phyloP scores from a whole-genome alignment of 2,797 vertebrate genomes.

The Lutjanus campechanus region DNA sequence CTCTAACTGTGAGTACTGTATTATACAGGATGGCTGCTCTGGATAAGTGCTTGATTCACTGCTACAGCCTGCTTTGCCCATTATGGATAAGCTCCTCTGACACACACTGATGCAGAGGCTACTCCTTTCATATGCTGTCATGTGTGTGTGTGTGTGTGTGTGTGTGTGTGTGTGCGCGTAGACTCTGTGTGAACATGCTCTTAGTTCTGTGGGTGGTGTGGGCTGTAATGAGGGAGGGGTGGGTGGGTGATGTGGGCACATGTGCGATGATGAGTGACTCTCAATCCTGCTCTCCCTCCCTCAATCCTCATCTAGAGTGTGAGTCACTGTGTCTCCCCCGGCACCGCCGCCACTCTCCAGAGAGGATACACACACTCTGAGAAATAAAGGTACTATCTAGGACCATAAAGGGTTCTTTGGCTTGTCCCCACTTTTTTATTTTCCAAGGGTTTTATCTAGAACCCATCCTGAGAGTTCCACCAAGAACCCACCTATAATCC shows the following conservation, averaged over 20 bases:
- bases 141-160: conserved; percentile 26
- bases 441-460: too few relatives aligned
- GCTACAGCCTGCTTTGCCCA: conserved; percentile 64
- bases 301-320: conserved; percentile 39
- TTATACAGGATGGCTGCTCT: conserved; percentile 65
- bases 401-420: too few relatives aligned
- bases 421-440: too few relatives aligned
- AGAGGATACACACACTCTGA: background rate
- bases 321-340: conserved; percentile 58
- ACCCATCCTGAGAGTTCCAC: too few relatives aligned
- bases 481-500: too few relatives aligned
- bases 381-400: too few relatives aligned
- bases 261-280: conserved; percentile 66
- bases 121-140: conserved; percentile 53
- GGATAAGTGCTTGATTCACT: conserved; percentile 76
- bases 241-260: conserved; percentile 56
- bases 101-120: conserved; percentile 65
- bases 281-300: conserved; percentile 44
- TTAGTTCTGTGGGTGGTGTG: conserved; percentile 64
- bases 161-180: conserved; percentile 32
- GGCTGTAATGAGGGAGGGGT: conserved; percentile 54
- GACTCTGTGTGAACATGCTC: conserved; percentile 33
- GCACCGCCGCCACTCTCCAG: conserved; percentile 16
- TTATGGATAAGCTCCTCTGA: conserved; percentile 75
- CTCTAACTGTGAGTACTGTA: conserved; percentile 62